Percentiles rank a stretch among this genome's conserved stretches.
phyloP scores from a whole-genome alignment of 2,797 vertebrate species.

The Taeniopygia guttata region DNA sequence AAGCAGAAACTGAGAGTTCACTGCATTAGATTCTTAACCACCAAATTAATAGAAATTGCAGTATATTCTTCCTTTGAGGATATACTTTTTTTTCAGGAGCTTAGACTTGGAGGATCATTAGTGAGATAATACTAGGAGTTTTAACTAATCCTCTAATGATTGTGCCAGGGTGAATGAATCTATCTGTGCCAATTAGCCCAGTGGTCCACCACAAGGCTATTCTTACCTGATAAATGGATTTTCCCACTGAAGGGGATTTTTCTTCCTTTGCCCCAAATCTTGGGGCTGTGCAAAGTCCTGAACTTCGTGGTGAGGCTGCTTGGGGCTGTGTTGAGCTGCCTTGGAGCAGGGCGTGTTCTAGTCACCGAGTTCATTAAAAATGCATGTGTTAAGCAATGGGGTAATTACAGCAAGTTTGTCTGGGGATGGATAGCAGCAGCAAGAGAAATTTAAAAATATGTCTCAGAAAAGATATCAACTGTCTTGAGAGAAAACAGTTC shows the following conservation, averaged over 20 bases:
- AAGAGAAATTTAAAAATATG: neutral
- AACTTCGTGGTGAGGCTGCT: accelerated
- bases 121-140: slow-evolving; percentile 7
- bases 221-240: neutral
- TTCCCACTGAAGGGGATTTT: neutral
- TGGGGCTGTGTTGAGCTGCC: neutral
- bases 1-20: neutral
- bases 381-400: neutral
- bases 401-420: slow-evolving; percentile 4
- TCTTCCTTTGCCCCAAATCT: neutral
- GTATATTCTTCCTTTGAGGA: neutral
- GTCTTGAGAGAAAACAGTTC: neutral
- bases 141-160: slow-evolving; percentile 6
- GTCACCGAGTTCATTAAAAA: slow-evolving; percentile 17
- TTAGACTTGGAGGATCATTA: neutral
- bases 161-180: neutral
- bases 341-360: neutral
- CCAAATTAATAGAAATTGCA: neutral
- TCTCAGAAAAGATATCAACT: neutral
- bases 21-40: neutral
- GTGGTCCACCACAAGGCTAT: neutral
- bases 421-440: neutral
- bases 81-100: neutral
- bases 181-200: neutral
- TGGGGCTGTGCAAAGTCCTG: neutral